Evolutionary conservation across 2,113 vertebrate genomes (phyloP).

Genomic region (Apus apus): DNA sequence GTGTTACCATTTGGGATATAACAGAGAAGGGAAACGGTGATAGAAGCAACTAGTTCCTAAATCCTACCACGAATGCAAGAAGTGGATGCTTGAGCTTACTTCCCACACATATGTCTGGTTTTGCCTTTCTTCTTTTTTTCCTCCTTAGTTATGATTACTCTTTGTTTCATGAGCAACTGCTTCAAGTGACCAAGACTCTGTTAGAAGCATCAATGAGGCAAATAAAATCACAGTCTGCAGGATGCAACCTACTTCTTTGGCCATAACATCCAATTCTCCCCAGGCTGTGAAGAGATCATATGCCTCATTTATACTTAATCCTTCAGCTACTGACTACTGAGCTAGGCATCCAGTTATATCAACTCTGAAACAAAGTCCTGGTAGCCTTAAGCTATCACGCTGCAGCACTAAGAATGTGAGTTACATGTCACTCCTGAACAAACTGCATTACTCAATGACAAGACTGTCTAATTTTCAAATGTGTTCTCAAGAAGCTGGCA

Average conservation of each 20-base stretch:
- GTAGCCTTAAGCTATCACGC: not conserved
- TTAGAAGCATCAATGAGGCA: not conserved
- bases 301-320: conserved; percentile 12
- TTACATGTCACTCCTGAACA: not conserved
- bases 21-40: not conserved
- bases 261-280: not conserved
- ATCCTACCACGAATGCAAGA: not conserved
- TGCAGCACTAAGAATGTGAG: not conserved
- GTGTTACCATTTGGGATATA: not conserved
- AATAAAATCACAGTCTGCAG: conserved; percentile 11
- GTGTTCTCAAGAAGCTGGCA: not conserved
- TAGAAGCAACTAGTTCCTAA: not conserved
- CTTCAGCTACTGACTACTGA: conserved; percentile 14
- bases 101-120: not conserved
- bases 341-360: not conserved
- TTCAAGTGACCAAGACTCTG: conserved; percentile 2
- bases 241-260: not conserved
- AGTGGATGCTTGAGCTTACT: not conserved
- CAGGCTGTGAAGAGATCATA: not conserved
- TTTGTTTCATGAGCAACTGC: conserved; percentile 30
- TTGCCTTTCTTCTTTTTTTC: not conserved
- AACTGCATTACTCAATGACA: not conserved
- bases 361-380: not conserved
- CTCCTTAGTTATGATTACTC: not conserved
- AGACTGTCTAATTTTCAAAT: not conserved